A percentile compares a stretch with the other conserved stretches of the same genome.
These are phyloP conservation scores for Vidua macroura DNA, from an alignment of 2,113 vertebrate species.

Conservation along the genomic window DNA sequence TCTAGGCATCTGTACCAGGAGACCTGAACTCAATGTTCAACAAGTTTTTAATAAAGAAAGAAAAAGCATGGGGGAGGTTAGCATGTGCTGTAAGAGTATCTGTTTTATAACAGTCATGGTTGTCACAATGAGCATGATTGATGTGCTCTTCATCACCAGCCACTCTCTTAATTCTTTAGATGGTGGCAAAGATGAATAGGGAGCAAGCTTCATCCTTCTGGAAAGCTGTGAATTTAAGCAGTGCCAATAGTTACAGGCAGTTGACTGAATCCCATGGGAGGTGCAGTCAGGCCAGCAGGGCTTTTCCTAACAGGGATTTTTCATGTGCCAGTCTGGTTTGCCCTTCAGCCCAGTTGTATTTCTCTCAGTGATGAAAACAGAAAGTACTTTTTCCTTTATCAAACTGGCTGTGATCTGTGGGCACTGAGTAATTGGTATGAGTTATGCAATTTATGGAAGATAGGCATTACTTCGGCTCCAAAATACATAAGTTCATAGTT, in stretches of 20 bases:
- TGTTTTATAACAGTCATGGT: conserved; percentile 56
- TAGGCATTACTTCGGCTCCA: neutral
- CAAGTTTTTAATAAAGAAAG: neutral
- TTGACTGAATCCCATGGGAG: neutral
- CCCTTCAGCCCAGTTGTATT: neutral
- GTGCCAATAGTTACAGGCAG: conserved; percentile 22
- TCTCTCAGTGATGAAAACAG: neutral
- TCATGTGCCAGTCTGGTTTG: neutral
- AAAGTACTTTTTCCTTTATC: neutral
- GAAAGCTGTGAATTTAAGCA: conserved; percentile 37
- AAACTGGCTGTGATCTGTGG: neutral
- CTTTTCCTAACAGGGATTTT: conserved; percentile 12
- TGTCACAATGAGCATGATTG: conserved; percentile 67
- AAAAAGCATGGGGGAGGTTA: neutral
- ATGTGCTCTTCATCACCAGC: conserved; percentile 57
- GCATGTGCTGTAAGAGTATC: conserved; percentile 36
- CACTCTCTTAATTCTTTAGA: conserved; percentile 49
- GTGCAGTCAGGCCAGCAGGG: neutral
- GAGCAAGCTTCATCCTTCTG: conserved; percentile 15
- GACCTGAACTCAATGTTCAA: neutral
- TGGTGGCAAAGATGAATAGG: conserved; percentile 52
- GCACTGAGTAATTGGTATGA: neutral
- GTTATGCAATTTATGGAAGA: neutral
- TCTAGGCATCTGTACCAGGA: neutral
- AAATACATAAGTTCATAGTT: neutral